Evolutionary conservation across 2,888 invertebrate genomes (phyloP), one percentile per base, ranked within the genome.

Genomic region (Brenthis daphne): DNA sequence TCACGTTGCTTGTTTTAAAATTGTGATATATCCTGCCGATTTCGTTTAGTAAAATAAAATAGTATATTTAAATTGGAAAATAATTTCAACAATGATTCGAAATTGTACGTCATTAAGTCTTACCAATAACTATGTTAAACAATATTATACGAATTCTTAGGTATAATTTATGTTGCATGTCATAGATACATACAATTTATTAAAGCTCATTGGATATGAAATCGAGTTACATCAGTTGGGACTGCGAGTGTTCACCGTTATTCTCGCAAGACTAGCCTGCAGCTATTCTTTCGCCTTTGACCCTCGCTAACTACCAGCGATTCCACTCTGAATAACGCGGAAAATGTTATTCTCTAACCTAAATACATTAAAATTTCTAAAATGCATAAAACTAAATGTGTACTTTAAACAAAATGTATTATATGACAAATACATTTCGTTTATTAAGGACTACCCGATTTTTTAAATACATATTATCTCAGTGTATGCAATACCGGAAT

Each of bases 261-360:
- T 69, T 69, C 24, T 58, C 43, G 43, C 57, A 66, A 50, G 50
- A 68, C 65, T 29, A 53, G 65, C 68, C 65, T 58, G 68, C 37
- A 65, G 64, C 63, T 43, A 66, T 63, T 66, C 64, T 61, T 16
- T 68, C 65, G 57, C 71, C 71, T 71, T 68, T 71, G 64, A 66
- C 69, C 71, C 66, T 58, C 64, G 60, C 65, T 53, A 57, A 58
- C 71, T 69, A 55, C 29, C 60, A 67, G 58, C 51, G 54, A 60
- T 50, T 60, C 29, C 50, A 33, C 29, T 43, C 63, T 63, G 16
- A 53, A 53, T 53, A 16, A 16, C 20, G 54, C 20, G 24, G 37
- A 20, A 63, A 54, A 63, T 63, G 14, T 63, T 43, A 53, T 37
- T 43, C 11, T 43, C 11, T 43, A 43, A 43, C 37, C 37, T 43